These are phyloP conservation scores for Euphydryas editha DNA, from an alignment of 2,888 invertebrate genomes.

Conservation along the genomic window DNA sequence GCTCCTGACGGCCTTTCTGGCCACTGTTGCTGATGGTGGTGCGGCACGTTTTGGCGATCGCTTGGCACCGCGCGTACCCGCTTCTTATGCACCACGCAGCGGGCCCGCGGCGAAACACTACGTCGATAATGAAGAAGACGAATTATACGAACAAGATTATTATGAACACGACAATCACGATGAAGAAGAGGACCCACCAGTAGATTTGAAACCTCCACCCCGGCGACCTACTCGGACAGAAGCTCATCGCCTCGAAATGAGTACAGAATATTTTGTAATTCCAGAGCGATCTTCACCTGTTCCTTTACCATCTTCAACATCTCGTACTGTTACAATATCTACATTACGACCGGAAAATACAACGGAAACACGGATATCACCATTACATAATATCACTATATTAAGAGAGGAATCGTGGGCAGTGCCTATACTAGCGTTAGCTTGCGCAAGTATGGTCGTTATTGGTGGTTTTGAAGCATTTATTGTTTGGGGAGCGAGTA, in stretches of 20 bases:
- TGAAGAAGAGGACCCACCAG: conserved; percentile 54
- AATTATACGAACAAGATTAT: conserved; percentile 66
- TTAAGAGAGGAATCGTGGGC: conserved; percentile 94
- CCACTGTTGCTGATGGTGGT: conserved; percentile 55
- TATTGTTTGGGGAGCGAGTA: conserved; percentile 91
- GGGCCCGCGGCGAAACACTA: conserved; percentile 56
- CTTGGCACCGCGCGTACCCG: conserved; percentile 72
- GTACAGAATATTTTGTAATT: conserved; percentile 92
- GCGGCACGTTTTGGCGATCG: conserved; percentile 74
- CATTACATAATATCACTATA: conserved; percentile 61
- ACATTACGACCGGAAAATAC: conserved; percentile 55
- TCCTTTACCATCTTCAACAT: conserved; percentile 60
- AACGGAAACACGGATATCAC: conserved; percentile 50
- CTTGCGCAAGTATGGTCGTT: conserved; percentile 92
- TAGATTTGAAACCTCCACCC: conserved; percentile 59
- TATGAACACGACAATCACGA: conserved; percentile 57
- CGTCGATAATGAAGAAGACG: conserved; percentile 65
- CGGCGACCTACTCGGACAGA: conserved; percentile 72
- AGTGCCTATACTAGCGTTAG: conserved; percentile 92
- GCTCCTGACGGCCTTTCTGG: conserved; percentile 65
- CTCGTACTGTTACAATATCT: conserved; percentile 59
- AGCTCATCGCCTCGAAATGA: conserved; percentile 88
- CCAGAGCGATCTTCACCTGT: conserved; percentile 80
- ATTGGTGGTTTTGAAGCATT: conserved; percentile 95
- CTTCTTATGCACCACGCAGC: conserved; percentile 68